Conservation (phyloP, 2,113 vertebrate species). For the Rousettus leschenaultii region DNA sequence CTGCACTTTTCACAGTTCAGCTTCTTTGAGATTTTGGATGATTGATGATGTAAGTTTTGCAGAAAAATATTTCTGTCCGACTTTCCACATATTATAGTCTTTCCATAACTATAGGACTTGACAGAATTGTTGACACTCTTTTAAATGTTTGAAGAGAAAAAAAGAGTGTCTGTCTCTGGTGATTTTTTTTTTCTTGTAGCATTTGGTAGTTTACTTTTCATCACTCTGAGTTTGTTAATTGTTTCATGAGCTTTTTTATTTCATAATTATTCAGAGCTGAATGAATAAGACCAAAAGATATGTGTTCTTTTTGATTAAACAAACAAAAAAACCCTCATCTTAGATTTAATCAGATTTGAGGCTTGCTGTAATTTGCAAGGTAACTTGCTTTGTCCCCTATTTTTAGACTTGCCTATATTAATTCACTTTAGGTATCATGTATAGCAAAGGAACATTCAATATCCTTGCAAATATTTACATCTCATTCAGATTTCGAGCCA, state of each 20-base stretch:
- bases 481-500: not conserved
- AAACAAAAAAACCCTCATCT: not conserved
- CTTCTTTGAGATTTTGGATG: not conserved
- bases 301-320: not conserved
- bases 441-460: not conserved
- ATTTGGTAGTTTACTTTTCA: not conserved
- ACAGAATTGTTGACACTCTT: not conserved
- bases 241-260: not conserved
- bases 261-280: constrained; percentile 6
- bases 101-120: not conserved
- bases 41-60: not conserved
- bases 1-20: not conserved
- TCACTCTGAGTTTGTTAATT: not conserved
- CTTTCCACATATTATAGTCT: not conserved
- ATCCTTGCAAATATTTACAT: not conserved
- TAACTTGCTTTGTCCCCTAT: not conserved
- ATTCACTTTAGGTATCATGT: not conserved
- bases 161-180: not conserved
- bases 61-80: not conserved
- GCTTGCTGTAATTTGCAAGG: not conserved
- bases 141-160: not conserved
- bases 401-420: not conserved
- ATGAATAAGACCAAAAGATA: not conserved
- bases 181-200: not conserved
- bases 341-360: not conserved